Evolutionary conservation across 2,113 vertebrate genomes (phyloP), one percentile per base, ranked within the genome.

Genomic region (Microcebus tavaratra): DNA sequence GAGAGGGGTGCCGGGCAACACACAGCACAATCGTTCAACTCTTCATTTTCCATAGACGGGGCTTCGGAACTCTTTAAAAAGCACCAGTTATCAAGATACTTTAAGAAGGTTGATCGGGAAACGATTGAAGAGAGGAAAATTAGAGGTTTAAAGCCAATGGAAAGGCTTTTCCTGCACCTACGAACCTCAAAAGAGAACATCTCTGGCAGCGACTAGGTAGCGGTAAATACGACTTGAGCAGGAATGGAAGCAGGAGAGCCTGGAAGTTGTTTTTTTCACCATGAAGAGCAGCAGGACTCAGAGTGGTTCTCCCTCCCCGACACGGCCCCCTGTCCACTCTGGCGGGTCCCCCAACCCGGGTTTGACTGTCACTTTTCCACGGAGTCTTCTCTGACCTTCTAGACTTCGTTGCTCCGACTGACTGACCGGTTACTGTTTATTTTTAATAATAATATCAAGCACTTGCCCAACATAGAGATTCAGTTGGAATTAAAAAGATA

Each of bases 201-300:
- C 29, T 68, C 18, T 1, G 14, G 36, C 1, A 12, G 3, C 15
- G 34, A 45, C 9, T 34, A 75, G 23, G 50, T 18, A 8, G 15
- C 1, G 67, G 21, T n/a, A 27, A n/a, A 6, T 23, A 1, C 45
- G 48, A 7, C 50, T 18, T 10, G 61, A 57, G 57, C 21, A 2
- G 13, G 63, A 2, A 12, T 0, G 0, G 29, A n/a, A 14, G 27
- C 4, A 0, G 70, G 10, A 3, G 65, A 17, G 8, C 0, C 0
- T 4, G 8, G 3, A 4, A 12, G 34, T 5, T 13, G 29, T 27
- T 57, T 18, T 14, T 8, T 21, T 25, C 3, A 0, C 73, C 0
- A 0, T 6, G 18, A 12, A 25, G 83, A 82, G 36, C 0, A 82
- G 36, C 0, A 11, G 82, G 34, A 17, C 2, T 73, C 13, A 1